phyloP scores from a whole-genome alignment of 1,140 invertebrate species.

The Mamestra configurata region DNA sequence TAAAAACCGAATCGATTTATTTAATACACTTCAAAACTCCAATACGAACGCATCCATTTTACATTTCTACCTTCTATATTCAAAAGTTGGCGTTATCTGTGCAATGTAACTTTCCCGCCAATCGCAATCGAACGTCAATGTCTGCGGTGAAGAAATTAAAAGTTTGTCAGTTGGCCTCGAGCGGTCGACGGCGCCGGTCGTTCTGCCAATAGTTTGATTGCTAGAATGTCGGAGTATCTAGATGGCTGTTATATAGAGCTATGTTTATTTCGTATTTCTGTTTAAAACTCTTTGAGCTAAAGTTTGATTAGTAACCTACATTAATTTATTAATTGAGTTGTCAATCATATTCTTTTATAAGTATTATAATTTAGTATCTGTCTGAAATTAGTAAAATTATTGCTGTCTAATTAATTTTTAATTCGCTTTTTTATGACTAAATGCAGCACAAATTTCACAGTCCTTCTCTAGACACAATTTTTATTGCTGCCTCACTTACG shows the following conservation, averaged over 20 bases:
- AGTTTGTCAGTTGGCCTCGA: conserved; percentile 78
- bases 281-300: not conserved
- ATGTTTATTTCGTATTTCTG: conserved; percentile 9
- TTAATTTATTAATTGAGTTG: not conserved
- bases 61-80: conserved; percentile 70
- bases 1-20: conserved; percentile 40
- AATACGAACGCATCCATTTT: conserved; percentile 66
- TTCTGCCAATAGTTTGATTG: conserved; percentile 67
- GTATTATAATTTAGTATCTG: not conserved
- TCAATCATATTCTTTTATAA: too few species aligned
- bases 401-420: not conserved
- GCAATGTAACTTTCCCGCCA: conserved; percentile 79
- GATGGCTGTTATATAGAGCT: conserved; percentile 12
- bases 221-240: conserved; percentile 55
- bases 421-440: too few species aligned
- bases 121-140: conserved; percentile 80
- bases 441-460: not conserved
- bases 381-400: too few species aligned
- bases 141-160: conserved; percentile 82
- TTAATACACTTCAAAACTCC: conserved; percentile 46
- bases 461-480: not conserved
- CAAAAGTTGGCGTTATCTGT: conserved; percentile 80
- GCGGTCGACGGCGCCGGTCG: conserved; percentile 75
- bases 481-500: conserved; percentile 6
- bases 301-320: not conserved